Evolutionary conservation across 1,140 invertebrate species (phyloP).

Genomic region (Drosophila ficusphila): DNA sequence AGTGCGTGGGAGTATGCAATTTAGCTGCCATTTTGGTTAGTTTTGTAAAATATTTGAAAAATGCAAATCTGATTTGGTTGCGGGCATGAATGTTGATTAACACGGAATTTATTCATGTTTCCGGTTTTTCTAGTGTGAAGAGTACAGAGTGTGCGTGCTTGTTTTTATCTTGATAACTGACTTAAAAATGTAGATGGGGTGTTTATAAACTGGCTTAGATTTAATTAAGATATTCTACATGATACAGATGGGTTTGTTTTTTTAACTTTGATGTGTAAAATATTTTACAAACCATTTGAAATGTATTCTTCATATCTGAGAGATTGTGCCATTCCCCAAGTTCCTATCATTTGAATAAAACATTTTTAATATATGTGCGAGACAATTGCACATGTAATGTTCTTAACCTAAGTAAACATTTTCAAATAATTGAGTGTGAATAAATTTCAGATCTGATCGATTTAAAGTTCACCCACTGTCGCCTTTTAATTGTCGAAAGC

Average conservation of each 20-base stretch:
- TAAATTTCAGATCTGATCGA: conserved; percentile 11
- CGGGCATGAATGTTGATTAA: conserved; percentile 43
- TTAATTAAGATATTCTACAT: not conserved
- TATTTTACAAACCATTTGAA: no score
- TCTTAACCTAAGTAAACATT: no score
- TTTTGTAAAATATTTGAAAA: conserved; percentile 53
- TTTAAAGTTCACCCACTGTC: conserved; percentile 27
- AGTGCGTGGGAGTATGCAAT: conserved; percentile 20
- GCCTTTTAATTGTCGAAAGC: conserved; percentile 32
- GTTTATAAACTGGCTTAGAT: not conserved
- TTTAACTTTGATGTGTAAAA: no score
- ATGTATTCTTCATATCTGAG: no score
- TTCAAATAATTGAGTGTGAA: conserved; percentile 2
- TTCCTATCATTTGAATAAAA: no score
- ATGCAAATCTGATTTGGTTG: conserved; percentile 41
- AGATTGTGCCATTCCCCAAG: no score
- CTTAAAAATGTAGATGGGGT: not conserved
- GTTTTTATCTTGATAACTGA: conserved; percentile 1
- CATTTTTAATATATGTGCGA: no score
- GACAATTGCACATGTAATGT: no score
- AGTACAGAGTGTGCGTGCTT: not conserved
- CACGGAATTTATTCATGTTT: conserved; percentile 38
- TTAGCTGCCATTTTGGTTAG: conserved; percentile 38
- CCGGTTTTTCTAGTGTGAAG: not conserved
- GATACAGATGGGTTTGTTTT: not conserved